phyloP scores from a whole-genome alignment of 2,113 vertebrate species.

The Lepisosteus oculatus region DNA sequence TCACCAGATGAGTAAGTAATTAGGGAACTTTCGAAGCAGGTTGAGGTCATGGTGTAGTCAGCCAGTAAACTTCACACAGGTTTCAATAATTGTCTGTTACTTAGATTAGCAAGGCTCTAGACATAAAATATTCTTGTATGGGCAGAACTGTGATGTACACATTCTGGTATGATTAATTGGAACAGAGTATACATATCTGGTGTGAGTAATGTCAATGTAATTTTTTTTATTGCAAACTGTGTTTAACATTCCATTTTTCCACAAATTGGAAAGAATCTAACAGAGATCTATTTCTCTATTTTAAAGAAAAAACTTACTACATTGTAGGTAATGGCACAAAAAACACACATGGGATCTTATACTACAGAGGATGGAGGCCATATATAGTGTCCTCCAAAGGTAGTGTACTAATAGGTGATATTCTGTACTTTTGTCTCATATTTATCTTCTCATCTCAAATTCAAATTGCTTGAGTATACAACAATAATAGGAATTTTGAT shows the following conservation, averaged over 20 bases:
- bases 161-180: slow-evolving; percentile 4
- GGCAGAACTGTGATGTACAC: not conserved
- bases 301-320: no score
- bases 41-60: slow-evolving; percentile 47
- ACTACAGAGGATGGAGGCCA: not conserved
- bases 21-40: slow-evolving; percentile 52
- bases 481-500: no score
- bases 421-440: no score
- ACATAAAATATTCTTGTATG: not conserved
- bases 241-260: no score
- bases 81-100: not conserved
- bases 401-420: not conserved
- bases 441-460: no score
- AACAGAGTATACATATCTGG: not conserved
- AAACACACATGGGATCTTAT: no score
- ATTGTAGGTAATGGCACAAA: no score
- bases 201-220: not conserved
- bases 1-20: slow-evolving; percentile 24
- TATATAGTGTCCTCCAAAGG: not conserved
- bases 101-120: not conserved
- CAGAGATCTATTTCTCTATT: no score
- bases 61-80: not conserved
- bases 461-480: no score
- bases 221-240: not conserved
- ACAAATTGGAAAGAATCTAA: no score